These are phyloP conservation scores for Tipula confusa DNA, from an alignment of 2,888 invertebrate genomes.

Conservation along the genomic window DNA sequence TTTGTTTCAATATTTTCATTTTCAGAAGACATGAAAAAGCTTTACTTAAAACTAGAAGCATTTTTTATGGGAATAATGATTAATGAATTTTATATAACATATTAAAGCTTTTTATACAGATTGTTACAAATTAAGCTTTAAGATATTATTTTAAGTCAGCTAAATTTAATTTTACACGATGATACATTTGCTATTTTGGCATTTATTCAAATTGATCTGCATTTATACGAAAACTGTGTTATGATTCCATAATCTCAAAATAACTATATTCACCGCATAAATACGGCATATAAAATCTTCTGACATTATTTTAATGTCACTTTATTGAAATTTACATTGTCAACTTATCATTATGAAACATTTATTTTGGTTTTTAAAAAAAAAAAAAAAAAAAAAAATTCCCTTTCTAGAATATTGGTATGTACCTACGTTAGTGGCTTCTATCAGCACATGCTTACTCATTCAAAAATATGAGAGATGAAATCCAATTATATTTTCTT, in stretches of 20 bases:
- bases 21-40: not conserved
- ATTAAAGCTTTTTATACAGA: not conserved
- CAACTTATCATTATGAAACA: not conserved
- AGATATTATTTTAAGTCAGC: not conserved
- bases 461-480: slow-evolving; percentile 20
- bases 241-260: not conserved
- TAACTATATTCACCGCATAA: not conserved
- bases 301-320: not conserved
- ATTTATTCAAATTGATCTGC: no score
- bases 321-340: not conserved
- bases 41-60: not conserved
- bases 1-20: not conserved
- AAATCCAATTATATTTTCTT: slow-evolving; percentile 20
- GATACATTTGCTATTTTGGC: no score
- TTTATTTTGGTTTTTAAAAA: not conserved
- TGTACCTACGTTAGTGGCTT: not conserved
- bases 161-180: not conserved
- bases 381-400: no score
- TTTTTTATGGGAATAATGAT: not conserved
- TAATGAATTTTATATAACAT: not conserved
- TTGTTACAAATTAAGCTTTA: not conserved
- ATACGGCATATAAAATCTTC: not conserved
- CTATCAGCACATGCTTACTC: not conserved
- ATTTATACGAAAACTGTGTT: no score
- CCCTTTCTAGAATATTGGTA: not conserved